phyloP scores from a whole-genome alignment of 2,797 vertebrate species.

The Rhinophrynus dorsalis region DNA sequence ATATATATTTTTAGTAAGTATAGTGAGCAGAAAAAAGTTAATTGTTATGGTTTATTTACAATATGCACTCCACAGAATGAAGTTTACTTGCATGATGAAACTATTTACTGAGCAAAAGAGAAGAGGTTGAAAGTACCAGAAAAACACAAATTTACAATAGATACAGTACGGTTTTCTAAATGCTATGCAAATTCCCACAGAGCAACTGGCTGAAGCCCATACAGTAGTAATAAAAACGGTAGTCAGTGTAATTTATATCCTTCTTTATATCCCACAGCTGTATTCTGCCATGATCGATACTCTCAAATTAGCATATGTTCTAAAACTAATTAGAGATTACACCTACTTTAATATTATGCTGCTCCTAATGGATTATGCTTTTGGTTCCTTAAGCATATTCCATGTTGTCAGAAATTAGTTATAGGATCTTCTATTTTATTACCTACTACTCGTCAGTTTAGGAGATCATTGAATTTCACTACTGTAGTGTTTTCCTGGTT shows the following conservation, averaged over 20 bases:
- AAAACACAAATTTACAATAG: background rate
- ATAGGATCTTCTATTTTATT: background rate
- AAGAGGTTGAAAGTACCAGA: background rate
- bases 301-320: conserved; percentile 3
- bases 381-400: background rate
- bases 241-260: background rate
- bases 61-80: background rate
- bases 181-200: background rate
- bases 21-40: background rate
- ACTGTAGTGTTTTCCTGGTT: background rate
- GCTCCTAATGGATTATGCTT: background rate
- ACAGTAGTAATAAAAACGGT: background rate
- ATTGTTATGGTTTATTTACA: background rate
- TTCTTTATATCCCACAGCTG: background rate
- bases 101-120: background rate
- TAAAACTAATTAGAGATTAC: conserved; percentile 7
- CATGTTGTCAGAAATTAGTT: conserved; percentile 1
- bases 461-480: background rate
- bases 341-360: background rate
- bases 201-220: background rate
- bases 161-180: background rate
- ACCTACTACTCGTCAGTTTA: background rate
- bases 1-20: background rate
- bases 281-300: background rate
- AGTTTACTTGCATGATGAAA: background rate